phyloP scores from a whole-genome alignment of 1,140 invertebrate species.

The Radopholus similis region DNA sequence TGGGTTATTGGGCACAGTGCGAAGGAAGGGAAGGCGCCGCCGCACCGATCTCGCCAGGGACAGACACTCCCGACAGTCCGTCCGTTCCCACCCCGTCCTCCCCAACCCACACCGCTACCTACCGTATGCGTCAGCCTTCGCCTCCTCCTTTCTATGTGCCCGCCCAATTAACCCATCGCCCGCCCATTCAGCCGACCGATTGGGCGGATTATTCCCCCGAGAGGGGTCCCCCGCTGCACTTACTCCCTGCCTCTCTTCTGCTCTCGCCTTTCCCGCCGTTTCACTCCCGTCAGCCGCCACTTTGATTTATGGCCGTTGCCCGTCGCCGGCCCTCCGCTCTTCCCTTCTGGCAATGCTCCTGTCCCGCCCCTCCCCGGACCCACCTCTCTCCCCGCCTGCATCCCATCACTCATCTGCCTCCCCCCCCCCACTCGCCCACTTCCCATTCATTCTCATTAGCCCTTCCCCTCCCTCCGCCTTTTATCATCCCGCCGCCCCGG shows the following conservation, averaged over 20 bases:
- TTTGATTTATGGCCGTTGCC: constrained; percentile 17
- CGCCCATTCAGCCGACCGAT: background rate
- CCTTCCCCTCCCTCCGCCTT: background rate
- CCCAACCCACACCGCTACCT: background rate
- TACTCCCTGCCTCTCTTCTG: background rate
- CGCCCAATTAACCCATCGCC: background rate
- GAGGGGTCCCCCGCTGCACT: background rate
- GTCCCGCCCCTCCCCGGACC: background rate
- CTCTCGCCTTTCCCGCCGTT: background rate
- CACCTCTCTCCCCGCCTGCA: constrained; percentile 1
- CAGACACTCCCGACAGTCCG: background rate
- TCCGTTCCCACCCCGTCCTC: background rate
- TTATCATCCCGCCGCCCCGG: constrained; percentile 8
- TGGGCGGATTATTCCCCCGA: constrained; percentile 4
- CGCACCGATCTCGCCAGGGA: background rate
- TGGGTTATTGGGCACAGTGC: background rate
- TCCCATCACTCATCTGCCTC: constrained; percentile 19
- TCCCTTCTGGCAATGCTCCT: background rate
- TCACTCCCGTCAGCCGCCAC: background rate
- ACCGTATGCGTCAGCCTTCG: background rate
- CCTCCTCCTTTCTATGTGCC: background rate
- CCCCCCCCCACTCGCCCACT: background rate
- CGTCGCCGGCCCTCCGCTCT: background rate
- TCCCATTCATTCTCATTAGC: background rate
- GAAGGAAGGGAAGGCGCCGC: background rate